A percentile compares a stretch with the other conserved stretches of the same genome.
phyloP scores from a whole-genome alignment of 2,888 invertebrate genomes.

The Drosophila vallismaia region DNA sequence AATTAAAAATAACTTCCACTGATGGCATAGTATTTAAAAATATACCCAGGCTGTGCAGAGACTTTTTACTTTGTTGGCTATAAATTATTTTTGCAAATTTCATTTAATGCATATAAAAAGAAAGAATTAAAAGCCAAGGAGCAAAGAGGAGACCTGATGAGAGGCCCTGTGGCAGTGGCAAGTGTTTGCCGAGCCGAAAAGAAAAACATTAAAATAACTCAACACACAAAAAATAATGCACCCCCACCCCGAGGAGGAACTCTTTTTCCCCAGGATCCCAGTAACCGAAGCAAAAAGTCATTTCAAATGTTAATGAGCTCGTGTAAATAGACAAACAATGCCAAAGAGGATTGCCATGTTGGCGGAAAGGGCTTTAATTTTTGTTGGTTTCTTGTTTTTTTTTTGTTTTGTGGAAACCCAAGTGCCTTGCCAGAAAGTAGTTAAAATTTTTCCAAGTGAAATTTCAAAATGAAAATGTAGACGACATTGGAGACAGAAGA shows the following conservation, averaged over 20 bases:
- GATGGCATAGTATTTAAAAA: slow-evolving; percentile 13
- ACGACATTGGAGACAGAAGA: slow-evolving; percentile 8
- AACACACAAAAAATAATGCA: slow-evolving; percentile 51
- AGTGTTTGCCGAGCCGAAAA: slow-evolving; percentile 61
- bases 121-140: slow-evolving; percentile 61
- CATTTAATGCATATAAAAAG: slow-evolving; percentile 65
- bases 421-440: slow-evolving; percentile 60
- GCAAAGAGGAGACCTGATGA: slow-evolving; percentile 5
- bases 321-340: slow-evolving; percentile 79
- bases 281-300: slow-evolving; percentile 64
- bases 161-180: slow-evolving; percentile 13
- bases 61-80: slow-evolving; percentile 49
- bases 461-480: slow-evolving; percentile 71
- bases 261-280: not conserved
- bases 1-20: not conserved
- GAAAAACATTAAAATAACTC: slow-evolving; percentile 70
- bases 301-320: slow-evolving; percentile 79
- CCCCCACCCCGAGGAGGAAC: not conserved
- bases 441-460: slow-evolving; percentile 74
- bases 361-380: slow-evolving; percentile 26
- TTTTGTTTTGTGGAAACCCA: slow-evolving; percentile 7
- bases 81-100: slow-evolving; percentile 78
- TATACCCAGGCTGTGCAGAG: slow-evolving; percentile 36
- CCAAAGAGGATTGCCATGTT: slow-evolving; percentile 33
- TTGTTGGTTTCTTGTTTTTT: not conserved